Conservation (phyloP, 2,113 vertebrate genomes). For the Orthonyx spaldingii region DNA sequence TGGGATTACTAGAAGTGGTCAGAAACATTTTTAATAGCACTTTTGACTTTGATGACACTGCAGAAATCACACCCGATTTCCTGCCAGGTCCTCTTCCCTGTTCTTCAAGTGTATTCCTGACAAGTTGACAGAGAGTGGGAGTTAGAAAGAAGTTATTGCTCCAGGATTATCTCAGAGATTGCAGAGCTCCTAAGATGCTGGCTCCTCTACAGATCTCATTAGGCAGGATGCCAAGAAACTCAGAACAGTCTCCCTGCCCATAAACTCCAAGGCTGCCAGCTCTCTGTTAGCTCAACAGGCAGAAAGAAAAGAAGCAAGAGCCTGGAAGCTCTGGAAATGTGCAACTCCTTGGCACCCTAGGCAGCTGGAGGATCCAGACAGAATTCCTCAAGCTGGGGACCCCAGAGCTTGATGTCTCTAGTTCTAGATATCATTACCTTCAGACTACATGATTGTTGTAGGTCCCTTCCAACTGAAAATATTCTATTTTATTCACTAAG, state of each 20-base stretch:
- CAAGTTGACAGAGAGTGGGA: conserved; percentile 55
- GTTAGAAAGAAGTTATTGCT: conserved; percentile 49
- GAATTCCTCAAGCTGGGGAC: not conserved
- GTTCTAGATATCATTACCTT: not conserved
- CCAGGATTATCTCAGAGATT: conserved; percentile 31
- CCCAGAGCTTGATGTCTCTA: not conserved
- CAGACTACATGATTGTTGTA: not conserved
- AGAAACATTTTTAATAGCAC: not conserved
- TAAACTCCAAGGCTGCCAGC: conserved; percentile 12
- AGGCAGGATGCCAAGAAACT: conserved; percentile 55
- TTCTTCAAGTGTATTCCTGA: conserved; percentile 36
- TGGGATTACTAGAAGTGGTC: not conserved
- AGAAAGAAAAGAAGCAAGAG: not conserved
- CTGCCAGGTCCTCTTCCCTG: conserved; percentile 32
- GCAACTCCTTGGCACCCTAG: not conserved
- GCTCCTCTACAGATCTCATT: conserved; percentile 47
- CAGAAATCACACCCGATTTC: conserved; percentile 24
- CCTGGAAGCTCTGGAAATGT: conserved; percentile 10
- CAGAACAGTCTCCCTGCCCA: not conserved
- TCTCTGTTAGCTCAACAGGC: not conserved
- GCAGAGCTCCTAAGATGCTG: conserved; percentile 29
- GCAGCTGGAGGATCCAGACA: not conserved
- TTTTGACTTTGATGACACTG: conserved; percentile 40
- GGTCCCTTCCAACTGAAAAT: not conserved
- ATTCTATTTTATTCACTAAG: not conserved